Conservation (phyloP, 2,113 vertebrate genomes). For the Australoheros scitulus region DNA sequence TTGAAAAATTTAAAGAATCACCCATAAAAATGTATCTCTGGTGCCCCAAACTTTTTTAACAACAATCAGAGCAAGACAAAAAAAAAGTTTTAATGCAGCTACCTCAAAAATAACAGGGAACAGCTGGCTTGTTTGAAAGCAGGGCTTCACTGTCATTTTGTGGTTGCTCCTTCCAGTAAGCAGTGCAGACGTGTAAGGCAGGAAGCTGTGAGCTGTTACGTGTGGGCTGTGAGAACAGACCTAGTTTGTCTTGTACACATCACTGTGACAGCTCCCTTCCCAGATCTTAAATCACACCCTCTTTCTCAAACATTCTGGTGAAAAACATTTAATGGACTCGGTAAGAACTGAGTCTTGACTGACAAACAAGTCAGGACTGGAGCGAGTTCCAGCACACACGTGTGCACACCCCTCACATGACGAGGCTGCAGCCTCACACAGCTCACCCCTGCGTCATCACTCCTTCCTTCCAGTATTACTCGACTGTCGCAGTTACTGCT, state of each 20-base stretch:
- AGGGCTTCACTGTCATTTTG: background rate
- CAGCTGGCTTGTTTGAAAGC: background rate
- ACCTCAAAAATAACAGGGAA: background rate
- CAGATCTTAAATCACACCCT: background rate
- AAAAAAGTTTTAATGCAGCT: background rate
- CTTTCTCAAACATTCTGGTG: background rate
- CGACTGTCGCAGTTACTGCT: background rate
- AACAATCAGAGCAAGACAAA: background rate
- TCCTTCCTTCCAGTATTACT: background rate
- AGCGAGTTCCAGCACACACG: slow-evolving; percentile 15
- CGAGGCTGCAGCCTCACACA: slow-evolving; percentile 1
- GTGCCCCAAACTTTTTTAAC: background rate
- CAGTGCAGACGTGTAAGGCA: background rate
- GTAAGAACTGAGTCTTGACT: background rate
- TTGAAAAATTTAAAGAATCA: background rate
- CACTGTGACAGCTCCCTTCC: background rate
- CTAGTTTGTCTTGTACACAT: background rate
- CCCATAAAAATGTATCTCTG: background rate
- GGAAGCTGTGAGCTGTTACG: slow-evolving; percentile 41
- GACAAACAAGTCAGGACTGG: slow-evolving; percentile 25
- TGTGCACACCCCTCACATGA: slow-evolving; percentile 9
- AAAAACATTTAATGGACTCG: background rate
- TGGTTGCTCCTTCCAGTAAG: slow-evolving; percentile 48
- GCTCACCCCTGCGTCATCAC: slow-evolving; percentile 22
- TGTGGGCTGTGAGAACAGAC: slow-evolving; percentile 9